Evolutionary conservation across 2,888 invertebrate genomes (phyloP), one percentile per base, ranked within the genome.

Genomic region (Agonopterix arenella): DNA sequence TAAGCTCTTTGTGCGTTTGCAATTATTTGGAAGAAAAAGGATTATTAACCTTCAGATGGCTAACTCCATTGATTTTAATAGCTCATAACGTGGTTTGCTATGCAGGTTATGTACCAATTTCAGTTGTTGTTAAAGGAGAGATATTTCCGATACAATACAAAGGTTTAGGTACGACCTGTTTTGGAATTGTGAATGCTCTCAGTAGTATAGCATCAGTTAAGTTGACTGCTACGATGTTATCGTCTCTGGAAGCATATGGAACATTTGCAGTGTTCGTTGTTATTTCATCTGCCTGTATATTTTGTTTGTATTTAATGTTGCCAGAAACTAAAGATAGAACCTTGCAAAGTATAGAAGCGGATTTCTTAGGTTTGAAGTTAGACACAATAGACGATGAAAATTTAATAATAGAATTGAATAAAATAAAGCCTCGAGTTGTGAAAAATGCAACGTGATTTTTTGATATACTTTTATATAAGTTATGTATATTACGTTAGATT

Each of bases 331-430:
- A 49, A 36, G 45, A 49, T 7, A 41, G 41, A 28, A 49, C 49
- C 8, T 36, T 49, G n/a, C 49, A 60, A 8, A 52, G 58, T 44
- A 60, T 60, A 38, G 49, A 48, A 44, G 11, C 28, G 16, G 37
- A 51, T 28, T 47, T 44, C 16, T 40, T 47, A 10, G 28, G 42
- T 41, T 13, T 54, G 9, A 51, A 47, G 3, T 8, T 49, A 28
- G 37, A 43, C 2, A 11, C 13, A 8, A 11, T 11, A 8, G 13
- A 43, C 13, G 11, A 43, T 11, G 43, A 43, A 28, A 28, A 5
- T 28, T 28, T 28, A 28, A 28, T 28, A 4, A 7, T 28, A 28
- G 28, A 28, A 28, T 28, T 28, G 7, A 28, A 28, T 28, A 7
- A 28, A 5, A 28, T 28, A 5, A 28, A 28, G 28, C 28, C 28